Base-by-base conservation (phyloP, 2,113 vertebrate genomes). In the Xiphias gladius region DNA sequence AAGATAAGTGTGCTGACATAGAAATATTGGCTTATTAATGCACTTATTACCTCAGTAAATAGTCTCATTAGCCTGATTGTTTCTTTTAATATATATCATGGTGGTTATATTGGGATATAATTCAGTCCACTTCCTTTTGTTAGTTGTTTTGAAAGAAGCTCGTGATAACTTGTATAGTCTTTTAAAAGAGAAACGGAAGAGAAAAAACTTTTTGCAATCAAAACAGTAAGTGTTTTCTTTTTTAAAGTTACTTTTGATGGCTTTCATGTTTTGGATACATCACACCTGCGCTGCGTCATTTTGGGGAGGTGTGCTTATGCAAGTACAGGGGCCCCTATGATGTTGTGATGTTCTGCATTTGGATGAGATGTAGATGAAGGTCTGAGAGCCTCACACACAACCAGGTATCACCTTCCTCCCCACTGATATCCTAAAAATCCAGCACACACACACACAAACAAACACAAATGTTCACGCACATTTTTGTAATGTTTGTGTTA, bases 341-440 rank as follows among this genome's bases (percentile, higher is more conserved):
- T 89, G 82, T 73, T 86, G 73, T 74, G 77, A 72, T 87, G 84
- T 76, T 86, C 74, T 87, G 83, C 80, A 92, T 92, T 88, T 82
- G 75, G 79, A 93, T 93, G 90, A 93, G 88, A 94, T 93, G 92
- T 68, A 90, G 91, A 92, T 91, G 80, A 73, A 86, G 73, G 57
- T 83, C 67, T 50, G 70, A 86, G 19, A 88, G 88, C 83, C 70
- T 90, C 73, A 50, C 30, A 83, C 64, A 85, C 83, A 90, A 62
- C 64, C 86, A 86, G 87, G 67, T 87, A 84, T 86, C 85, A 74
- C 79, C 79, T 76, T 43, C 76, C 69, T 80, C 75, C 85, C 88
- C 59, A 71, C 73, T 69, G 89, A 66, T 79, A 78, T 35, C 70
- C 61, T 71, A n/a, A 69, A 85, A 89, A 80, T 61, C 54, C 58